Conservation (phyloP, 2,888 invertebrate genomes). For the Spatulosminthurus flaviceps region DNA sequence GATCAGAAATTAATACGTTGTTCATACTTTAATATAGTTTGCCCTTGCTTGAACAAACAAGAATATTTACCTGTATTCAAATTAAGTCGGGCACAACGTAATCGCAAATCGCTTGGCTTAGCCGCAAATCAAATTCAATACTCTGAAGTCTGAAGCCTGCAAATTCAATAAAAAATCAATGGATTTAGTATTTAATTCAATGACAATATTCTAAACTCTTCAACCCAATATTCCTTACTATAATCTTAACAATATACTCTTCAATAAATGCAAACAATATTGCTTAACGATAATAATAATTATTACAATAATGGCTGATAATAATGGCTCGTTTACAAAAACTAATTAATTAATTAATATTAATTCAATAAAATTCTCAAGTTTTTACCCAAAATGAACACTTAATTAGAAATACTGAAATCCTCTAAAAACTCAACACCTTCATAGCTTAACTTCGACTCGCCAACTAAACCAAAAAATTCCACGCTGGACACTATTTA, state of each 20-base stretch:
- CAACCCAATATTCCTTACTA: too few relatives aligned
- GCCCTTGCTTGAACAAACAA: constrained; percentile 1
- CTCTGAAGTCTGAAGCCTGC: background rate
- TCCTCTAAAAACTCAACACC: background rate
- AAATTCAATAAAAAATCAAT: too few relatives aligned
- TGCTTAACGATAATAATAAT: too few relatives aligned
- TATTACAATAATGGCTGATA: too few relatives aligned
- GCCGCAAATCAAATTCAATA: background rate
- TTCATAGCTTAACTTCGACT: background rate
- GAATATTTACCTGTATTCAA: constrained; percentile 37
- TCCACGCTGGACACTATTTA: background rate
- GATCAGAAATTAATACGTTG: constrained; percentile 59
- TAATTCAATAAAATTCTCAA: too few relatives aligned
- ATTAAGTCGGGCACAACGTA: background rate
- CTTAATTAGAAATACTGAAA: background rate
- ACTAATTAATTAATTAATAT: background rate
- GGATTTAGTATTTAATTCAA: too few relatives aligned
- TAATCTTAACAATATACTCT: too few relatives aligned
- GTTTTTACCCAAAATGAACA: too few relatives aligned
- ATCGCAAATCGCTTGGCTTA: background rate
- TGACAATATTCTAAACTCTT: too few relatives aligned
- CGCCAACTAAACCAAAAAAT: background rate
- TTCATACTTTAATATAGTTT: constrained; percentile 51
- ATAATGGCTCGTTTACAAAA: background rate
- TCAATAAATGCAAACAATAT: too few relatives aligned